Base-by-base conservation (phyloP, 2,888 invertebrate species). In the Caenorhabditis plicata region DNA sequence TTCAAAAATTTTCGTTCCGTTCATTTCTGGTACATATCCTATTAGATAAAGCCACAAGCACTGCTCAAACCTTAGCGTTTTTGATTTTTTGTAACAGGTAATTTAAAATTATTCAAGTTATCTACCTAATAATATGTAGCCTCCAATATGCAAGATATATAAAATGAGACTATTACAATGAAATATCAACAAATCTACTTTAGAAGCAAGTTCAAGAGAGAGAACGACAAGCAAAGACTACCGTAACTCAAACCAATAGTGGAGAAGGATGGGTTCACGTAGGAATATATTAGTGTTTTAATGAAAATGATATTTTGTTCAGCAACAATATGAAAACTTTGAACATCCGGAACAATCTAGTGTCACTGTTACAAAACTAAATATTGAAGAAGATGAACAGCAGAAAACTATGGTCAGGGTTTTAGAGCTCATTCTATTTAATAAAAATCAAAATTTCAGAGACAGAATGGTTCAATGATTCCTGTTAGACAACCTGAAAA, bases 161-260 rank as follows among this genome's bases (percentile, higher is more conserved):
- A n/a, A n/a, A n/a, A n/a, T n/a, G n/a, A n/a, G n/a, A n/a, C n/a
- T n/a, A n/a, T n/a, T n/a, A n/a, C n/a, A n/a, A n/a, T n/a, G n/a
- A n/a, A n/a, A n/a, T n/a, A n/a, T n/a, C n/a, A n/a, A n/a, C n/a
- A n/a, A n/a, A n/a, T n/a, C n/a, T n/a, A n/a, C n/a, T 41, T 19
- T 41, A 63, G 63, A 56, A 49, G 43, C 25, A 38, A 17, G 44
- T 56, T 32, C 55, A 62, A 52, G 55, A 62, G 44, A 51, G 49
- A 29, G 45, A 47, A 44, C 52, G 41, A 42, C 64, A 65, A 38
- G 53, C 50, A 26, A 56, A 41, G 19, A 58, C 35, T 39, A 55
- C n/a, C 9, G 35, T 33, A 3, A 5, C 20, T 7, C n/a, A 44
- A 32, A 53, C 46, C 7, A 40, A 26, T 15, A 31, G 41, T 5